Percentiles rank a stretch among this genome's conserved stretches.
phyloP scores from a whole-genome alignment of 1,140 invertebrate species.

The Drosophila trapezifrons region DNA sequence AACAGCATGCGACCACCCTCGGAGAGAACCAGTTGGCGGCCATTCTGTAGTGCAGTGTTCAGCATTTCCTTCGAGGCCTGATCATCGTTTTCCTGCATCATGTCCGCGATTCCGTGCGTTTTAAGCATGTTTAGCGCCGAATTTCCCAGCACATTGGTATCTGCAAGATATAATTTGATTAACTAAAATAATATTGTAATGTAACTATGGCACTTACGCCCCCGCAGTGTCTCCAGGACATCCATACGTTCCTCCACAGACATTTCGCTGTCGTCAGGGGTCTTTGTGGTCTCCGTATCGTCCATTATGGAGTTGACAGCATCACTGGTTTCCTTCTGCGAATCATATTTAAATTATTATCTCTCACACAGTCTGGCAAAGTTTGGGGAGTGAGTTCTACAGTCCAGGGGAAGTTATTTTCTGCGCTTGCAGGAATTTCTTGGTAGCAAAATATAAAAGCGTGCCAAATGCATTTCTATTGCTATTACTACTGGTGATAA shows the following conservation, averaged over 20 bases:
- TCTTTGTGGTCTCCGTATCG: constrained; percentile 31
- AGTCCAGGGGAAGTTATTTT: not conserved
- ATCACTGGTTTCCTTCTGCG: constrained; percentile 80
- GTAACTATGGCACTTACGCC: constrained; percentile 43
- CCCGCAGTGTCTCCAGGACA: constrained; percentile 63
- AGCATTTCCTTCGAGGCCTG: constrained; percentile 86
- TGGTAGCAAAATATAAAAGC: constrained; percentile 3
- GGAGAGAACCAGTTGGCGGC: constrained; percentile 91
- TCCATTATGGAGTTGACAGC: constrained; percentile 83
- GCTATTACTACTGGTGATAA: not conserved
- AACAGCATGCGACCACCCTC: constrained; percentile 91
- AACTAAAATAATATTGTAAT: not conserved
- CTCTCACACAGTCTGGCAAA: too few species aligned
- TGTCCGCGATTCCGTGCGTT: constrained; percentile 92
- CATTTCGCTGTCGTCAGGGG: constrained; percentile 51
- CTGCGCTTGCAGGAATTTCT: constrained; percentile 4
- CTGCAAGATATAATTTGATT: constrained; percentile 12
- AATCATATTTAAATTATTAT: not conserved
- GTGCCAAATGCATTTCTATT: not conserved
- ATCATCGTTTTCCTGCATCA: constrained; percentile 86
- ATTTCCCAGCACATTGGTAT: constrained; percentile 62
- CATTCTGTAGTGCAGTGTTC: constrained; percentile 91
- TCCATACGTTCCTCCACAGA: constrained; percentile 72
- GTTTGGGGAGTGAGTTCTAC: not conserved
- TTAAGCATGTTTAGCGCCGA: constrained; percentile 88